phyloP scores from a whole-genome alignment of 1,140 invertebrate genomes.

The Cephus cinctus region DNA sequence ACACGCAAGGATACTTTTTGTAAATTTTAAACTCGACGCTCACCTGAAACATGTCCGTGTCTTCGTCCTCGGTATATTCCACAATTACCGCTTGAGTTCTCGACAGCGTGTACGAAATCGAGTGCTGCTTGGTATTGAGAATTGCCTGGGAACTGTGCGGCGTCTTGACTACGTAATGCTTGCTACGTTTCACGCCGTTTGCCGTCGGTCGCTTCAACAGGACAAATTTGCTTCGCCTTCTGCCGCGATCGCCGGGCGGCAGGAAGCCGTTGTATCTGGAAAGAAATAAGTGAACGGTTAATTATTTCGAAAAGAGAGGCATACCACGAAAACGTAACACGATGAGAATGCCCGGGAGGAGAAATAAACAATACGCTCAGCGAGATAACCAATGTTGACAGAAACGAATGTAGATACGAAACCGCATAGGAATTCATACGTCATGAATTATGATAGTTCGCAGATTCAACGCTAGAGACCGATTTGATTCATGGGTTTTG shows the following conservation, averaged over 20 bases:
- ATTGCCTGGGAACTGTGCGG: slow-evolving; percentile 88
- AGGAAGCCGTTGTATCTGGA: slow-evolving; percentile 93
- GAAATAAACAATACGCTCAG: too few relatives aligned
- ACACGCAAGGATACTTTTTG: too few relatives aligned
- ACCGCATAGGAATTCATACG: too few relatives aligned
- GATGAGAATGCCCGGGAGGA: too few relatives aligned
- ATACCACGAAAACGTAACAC: too few relatives aligned
- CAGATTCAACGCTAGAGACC: too few relatives aligned
- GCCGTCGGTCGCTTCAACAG: slow-evolving; percentile 78
- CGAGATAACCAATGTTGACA: too few relatives aligned
- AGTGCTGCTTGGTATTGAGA: slow-evolving; percentile 86
- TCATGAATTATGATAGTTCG: too few relatives aligned
- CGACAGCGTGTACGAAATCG: slow-evolving; percentile 95
- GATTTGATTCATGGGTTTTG: too few relatives aligned
- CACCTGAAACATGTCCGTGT: slow-evolving; percentile 99
- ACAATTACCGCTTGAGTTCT: slow-evolving; percentile 97
- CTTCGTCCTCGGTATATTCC: slow-evolving; percentile 91
- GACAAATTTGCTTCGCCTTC: slow-evolving; percentile 91
- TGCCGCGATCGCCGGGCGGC: slow-evolving; percentile 87
- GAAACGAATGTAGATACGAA: too few relatives aligned
- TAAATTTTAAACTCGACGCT: slow-evolving; percentile 38
- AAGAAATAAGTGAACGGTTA: slow-evolving; percentile 32
- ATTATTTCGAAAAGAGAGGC: too few relatives aligned
- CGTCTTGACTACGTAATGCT: slow-evolving; percentile 94
- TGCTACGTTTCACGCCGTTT: slow-evolving; percentile 92